A percentile compares a stretch with the other conserved stretches of the same genome.
Evolutionary conservation across 2,113 vertebrate genomes (phyloP).

Genomic region (Ictalurus furcatus): DNA sequence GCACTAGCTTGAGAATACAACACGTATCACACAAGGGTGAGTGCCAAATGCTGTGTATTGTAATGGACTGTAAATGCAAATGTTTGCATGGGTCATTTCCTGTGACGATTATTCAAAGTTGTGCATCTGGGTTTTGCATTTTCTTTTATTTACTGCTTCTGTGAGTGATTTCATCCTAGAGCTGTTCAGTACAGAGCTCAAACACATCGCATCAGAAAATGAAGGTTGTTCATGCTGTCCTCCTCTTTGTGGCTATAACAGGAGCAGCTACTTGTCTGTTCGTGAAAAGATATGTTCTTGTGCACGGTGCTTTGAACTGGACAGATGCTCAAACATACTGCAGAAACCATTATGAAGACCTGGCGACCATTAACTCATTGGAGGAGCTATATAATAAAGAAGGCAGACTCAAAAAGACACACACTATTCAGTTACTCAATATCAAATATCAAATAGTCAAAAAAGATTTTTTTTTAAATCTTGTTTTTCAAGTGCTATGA

Average conservation of each 20-base stretch:
- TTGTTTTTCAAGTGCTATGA: background rate
- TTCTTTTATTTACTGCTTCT: background rate
- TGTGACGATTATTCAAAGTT: background rate
- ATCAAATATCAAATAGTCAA: background rate
- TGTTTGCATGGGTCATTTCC: background rate
- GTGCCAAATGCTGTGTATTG: background rate
- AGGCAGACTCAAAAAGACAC: background rate
- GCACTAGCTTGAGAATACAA: background rate
- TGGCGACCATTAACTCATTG: background rate
- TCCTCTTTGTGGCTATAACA: background rate
- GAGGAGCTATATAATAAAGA: background rate
- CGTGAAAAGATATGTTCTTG: background rate
- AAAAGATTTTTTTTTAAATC: no score
- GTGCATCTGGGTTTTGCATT: background rate
- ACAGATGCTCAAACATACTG: background rate
- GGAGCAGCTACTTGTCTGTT: background rate
- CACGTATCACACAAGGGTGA: background rate
- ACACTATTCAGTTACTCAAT: background rate
- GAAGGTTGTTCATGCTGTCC: background rate
- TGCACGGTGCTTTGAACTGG: background rate
- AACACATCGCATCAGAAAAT: background rate
- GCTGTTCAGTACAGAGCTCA: background rate
- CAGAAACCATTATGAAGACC: background rate
- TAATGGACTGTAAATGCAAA: background rate
- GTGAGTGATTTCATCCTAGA: background rate